A percentile compares a stretch with the other conserved stretches of the same genome.
Evolutionary conservation across 2,797 vertebrate species (phyloP).

Genomic region (Emydoidea blandingii): DNA sequence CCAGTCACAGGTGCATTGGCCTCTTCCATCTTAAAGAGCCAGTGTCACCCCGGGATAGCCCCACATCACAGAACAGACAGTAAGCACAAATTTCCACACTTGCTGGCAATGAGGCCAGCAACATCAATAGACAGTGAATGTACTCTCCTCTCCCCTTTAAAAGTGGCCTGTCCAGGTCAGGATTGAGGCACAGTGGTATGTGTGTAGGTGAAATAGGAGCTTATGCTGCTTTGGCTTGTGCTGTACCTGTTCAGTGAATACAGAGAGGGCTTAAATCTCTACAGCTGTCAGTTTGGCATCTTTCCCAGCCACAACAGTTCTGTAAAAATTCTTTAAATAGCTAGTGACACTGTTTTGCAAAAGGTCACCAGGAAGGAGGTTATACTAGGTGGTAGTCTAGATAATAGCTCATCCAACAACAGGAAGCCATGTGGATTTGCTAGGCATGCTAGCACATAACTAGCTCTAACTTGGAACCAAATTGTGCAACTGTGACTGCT

Average conservation of each 20-base stretch:
- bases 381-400: neutral
- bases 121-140: neutral
- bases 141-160: neutral
- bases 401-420: neutral
- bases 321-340: neutral
- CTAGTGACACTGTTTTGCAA: neutral
- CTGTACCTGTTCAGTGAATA: neutral
- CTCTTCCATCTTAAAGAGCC: neutral
- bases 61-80: neutral
- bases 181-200: neutral
- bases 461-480: neutral
- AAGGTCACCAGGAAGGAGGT: neutral
- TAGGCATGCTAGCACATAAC: neutral
- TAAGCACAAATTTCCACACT: neutral
- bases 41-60: neutral
- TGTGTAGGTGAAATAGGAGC: neutral
- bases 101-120: neutral
- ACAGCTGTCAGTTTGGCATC: neutral
- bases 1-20: neutral
- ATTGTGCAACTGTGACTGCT: neutral
- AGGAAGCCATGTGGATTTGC: neutral
- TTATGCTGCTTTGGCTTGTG: neutral
- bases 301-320: neutral
- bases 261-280: neutral
- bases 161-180: neutral